Evolutionary conservation across 2,113 vertebrate genomes (phyloP).

Genomic region (Vulpes vulpes): DNA sequence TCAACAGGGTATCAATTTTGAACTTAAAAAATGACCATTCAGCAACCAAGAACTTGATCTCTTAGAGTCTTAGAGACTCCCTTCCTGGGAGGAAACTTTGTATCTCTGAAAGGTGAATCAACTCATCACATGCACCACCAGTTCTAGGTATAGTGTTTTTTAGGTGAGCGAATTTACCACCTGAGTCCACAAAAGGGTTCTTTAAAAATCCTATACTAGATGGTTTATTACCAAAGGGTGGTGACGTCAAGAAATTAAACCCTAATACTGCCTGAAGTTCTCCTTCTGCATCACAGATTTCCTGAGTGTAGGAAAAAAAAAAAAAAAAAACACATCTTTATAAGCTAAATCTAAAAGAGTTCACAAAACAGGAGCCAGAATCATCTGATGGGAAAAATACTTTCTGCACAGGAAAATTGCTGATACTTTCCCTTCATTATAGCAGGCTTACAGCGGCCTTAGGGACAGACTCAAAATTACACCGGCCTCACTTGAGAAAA

Average conservation of each 20-base stretch:
- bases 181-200: not conserved
- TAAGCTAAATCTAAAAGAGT: not conserved
- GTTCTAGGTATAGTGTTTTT: not conserved
- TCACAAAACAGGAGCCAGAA: not conserved
- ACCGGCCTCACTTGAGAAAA: conserved; percentile 23
- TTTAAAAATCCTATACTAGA: not conserved
- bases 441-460: not conserved
- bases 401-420: not conserved
- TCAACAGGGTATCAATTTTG: not conserved
- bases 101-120: conserved; percentile 13
- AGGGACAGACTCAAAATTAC: conserved; percentile 39
- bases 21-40: conserved; percentile 23
- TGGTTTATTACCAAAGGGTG: not conserved
- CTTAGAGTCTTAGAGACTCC: not conserved
- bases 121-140: not conserved
- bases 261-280: not conserved
- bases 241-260: conserved; percentile 30
- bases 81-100: not conserved
- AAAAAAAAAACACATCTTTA: not conserved
- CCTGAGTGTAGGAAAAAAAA: not conserved
- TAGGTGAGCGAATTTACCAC: not conserved
- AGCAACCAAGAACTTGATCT: conserved; percentile 21
- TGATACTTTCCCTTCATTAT: not conserved
- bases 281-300: not conserved
- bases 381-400: not conserved